Evolutionary conservation across 1,140 invertebrate genomes (phyloP).

Genomic region (Nixonia krombeini): DNA sequence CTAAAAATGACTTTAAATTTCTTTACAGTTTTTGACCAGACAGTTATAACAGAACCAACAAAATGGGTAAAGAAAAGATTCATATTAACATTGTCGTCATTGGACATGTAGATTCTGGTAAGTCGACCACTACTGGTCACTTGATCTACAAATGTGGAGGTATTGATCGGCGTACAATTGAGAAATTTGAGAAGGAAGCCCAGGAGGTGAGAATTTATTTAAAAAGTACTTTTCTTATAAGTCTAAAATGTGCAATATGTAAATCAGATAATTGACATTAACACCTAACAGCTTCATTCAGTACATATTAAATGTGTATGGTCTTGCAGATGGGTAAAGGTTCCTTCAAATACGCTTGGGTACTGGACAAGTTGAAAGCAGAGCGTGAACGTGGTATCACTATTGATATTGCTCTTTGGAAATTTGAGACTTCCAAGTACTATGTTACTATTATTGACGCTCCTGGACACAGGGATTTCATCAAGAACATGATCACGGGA

Average conservation of each 20-base stretch:
- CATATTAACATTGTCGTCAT: slow-evolving; percentile 99
- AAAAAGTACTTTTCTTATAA: too few relatives aligned
- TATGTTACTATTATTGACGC: slow-evolving; percentile 99
- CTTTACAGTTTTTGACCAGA: slow-evolving; percentile 32
- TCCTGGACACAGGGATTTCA: slow-evolving; percentile 99
- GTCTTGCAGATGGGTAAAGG: slow-evolving; percentile 90
- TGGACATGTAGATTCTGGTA: slow-evolving; percentile 99
- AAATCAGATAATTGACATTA: too few relatives aligned
- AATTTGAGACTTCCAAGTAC: slow-evolving; percentile 97
- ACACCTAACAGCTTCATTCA: too few relatives aligned
- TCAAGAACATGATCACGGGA: slow-evolving; percentile 99
- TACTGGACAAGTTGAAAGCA: slow-evolving; percentile 98
- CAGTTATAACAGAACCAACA: slow-evolving; percentile 48
- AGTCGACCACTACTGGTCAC: slow-evolving; percentile 98
- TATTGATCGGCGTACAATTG: slow-evolving; percentile 99
- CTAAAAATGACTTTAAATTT: too few relatives aligned
- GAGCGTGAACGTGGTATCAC: slow-evolving; percentile 99
- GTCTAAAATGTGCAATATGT: too few relatives aligned
- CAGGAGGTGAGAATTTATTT: slow-evolving; percentile 77
- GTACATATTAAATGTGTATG: too few relatives aligned
- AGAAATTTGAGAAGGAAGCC: slow-evolving; percentile 99
- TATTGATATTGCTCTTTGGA: slow-evolving; percentile 99
- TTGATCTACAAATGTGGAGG: slow-evolving; percentile 99
- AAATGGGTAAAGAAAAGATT: slow-evolving; percentile 95
- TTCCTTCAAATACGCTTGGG: slow-evolving; percentile 98